A percentile compares a stretch with the other conserved stretches of the same genome.
phyloP scores from a whole-genome alignment of 2,797 vertebrate species.

The Varecia variegata region DNA sequence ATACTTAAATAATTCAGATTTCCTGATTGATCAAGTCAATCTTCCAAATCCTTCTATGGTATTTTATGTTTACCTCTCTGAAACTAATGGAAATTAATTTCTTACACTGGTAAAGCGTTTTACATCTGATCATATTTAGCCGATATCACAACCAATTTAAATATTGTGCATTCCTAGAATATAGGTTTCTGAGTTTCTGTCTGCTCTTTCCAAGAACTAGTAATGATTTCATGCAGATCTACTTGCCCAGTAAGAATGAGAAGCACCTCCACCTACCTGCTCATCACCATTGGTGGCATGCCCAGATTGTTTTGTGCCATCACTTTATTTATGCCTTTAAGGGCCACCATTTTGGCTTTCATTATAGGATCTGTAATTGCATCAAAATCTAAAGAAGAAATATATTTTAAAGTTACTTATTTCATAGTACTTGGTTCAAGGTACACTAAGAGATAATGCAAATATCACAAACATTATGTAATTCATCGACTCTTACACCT shows the following conservation, averaged over 20 bases:
- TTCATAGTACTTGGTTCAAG: conserved; percentile 3
- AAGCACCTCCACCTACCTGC: conserved; percentile 87
- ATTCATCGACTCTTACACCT: background rate
- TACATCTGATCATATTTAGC: background rate
- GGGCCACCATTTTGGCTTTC: conserved; percentile 99
- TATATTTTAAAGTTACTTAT: conserved; percentile 57
- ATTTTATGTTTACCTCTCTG: background rate
- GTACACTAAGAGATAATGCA: background rate
- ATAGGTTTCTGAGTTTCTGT: background rate
- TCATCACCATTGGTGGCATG: conserved; percentile 95
- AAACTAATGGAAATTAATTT: background rate
- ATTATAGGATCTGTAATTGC: conserved; percentile 98
- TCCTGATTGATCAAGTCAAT: background rate
- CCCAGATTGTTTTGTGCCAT: conserved; percentile 99
- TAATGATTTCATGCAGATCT: rapidly evolving
- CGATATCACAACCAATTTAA: background rate
- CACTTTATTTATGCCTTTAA: conserved; percentile 99
- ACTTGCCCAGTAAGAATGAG: rapidly evolving
- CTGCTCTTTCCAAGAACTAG: background rate
- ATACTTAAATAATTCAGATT: background rate
- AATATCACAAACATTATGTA: background rate
- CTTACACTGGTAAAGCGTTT: background rate
- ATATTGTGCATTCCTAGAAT: background rate
- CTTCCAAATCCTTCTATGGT: background rate
- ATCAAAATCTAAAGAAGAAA: conserved; percentile 92